phyloP scores from a whole-genome alignment of 2,113 vertebrate species.

The Phaethornis superciliosus region DNA sequence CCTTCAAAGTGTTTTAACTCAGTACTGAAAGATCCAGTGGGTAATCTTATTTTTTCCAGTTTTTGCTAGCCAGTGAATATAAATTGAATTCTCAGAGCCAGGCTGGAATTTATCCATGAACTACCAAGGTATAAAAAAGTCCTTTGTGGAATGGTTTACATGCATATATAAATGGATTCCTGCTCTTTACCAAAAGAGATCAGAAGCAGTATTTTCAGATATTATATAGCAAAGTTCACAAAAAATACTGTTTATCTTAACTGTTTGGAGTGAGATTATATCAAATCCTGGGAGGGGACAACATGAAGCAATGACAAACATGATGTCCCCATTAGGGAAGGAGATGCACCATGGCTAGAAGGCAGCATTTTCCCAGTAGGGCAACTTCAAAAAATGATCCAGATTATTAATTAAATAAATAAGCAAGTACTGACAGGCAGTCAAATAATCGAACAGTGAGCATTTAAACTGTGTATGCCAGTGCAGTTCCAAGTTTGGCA shows the following conservation, averaged over 20 bases:
- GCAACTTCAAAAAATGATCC: background rate
- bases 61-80: background rate
- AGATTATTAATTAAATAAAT: background rate
- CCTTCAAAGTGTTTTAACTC: background rate
- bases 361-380: background rate
- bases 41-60: background rate
- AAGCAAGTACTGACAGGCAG: background rate
- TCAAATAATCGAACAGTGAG: background rate
- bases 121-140: background rate
- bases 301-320: background rate
- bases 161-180: background rate
- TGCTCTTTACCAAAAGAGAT: background rate
- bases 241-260: background rate
- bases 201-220: background rate
- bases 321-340: accelerated
- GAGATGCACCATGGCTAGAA: background rate
- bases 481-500: background rate
- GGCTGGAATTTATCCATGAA: background rate
- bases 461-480: background rate
- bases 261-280: background rate
- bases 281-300: background rate
- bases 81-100: background rate
- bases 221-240: background rate
- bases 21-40: background rate
- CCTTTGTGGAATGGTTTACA: background rate